Base-by-base conservation (phyloP, 1,140 invertebrate species). In the Sarcophaga bullata region DNA sequence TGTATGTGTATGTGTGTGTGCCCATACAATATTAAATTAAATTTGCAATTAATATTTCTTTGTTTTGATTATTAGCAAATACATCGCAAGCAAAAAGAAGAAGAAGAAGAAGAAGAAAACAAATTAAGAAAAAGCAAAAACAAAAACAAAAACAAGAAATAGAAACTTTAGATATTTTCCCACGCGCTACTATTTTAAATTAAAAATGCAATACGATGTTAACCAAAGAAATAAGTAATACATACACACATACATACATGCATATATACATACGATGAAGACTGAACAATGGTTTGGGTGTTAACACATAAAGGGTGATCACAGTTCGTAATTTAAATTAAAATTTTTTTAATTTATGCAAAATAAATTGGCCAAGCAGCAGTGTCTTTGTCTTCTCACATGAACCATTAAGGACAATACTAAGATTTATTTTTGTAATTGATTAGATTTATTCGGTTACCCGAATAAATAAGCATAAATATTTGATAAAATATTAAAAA, bases 171-270 rank as follows among this genome's bases (percentile, higher is more conserved):
- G 54, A 15, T 68, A 68, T 68, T 68, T 68, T 68, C 62, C 62
- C 62, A 68, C 62, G 62, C 62, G 62, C 62, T 68, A 68, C 62
- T 25, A 68, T 68, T 68, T 68, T 68, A 68, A 19, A 68, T 68
- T 68, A 68, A 68, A 68, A 68, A 68, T 68, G 62, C 62, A 68
- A 68, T 68, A 68, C 25, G 62, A 68, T 19, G 62, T 68, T 68
- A 19, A 68, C 62, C 19, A 68, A 6, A 68, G 13, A 62, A 6
- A n/a, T n/a, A n/a, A n/a, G n/a, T n/a, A n/a, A n/a, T n/a, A 37
- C 25, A 37, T 4, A 37, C 4, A 37, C 25, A 37, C 25, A 37
- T 37, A 4, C 25, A 37, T 37, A 37, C 1, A 37, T n/a, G n/a
- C 25, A 37, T 37, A 37, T 37, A 1, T 37, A 68, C 17, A 68